Evolutionary conservation across 2,797 vertebrate genomes (phyloP).

Genomic region (Toxotes lorentzi): DNA sequence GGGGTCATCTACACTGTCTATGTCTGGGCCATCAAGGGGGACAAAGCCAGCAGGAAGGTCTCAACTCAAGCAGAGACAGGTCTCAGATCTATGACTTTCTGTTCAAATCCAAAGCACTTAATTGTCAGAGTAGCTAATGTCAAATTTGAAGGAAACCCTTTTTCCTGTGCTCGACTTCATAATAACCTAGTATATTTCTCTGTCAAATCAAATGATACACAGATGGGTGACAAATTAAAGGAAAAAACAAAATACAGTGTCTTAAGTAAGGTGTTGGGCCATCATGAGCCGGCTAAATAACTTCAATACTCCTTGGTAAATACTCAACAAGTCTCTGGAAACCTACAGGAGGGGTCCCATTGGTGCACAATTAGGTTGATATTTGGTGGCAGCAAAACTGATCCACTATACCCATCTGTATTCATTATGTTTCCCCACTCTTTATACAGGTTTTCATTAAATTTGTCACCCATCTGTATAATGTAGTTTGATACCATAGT

Average conservation of each 20-base stretch:
- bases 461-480: constrained; percentile 18
- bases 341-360: neutral
- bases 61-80: constrained; percentile 84
- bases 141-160: constrained; percentile 1
- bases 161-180: neutral
- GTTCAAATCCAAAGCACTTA: constrained; percentile 6
- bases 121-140: neutral
- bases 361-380: neutral
- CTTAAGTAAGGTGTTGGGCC: no score
- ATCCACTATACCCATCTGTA: no score
- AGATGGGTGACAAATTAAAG: neutral
- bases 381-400: neutral
- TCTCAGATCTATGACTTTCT: constrained; percentile 53
- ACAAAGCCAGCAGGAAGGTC: constrained; percentile 81
- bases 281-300: neutral
- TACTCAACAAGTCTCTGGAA: neutral
- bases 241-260: neutral
- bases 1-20: constrained; percentile 82
- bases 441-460: neutral
- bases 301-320: no score
- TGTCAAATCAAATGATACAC: neutral
- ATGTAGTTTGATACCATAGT: constrained; percentile 35
- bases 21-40: constrained; percentile 86
- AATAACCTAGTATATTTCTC: neutral
- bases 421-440: neutral